phyloP scores from a whole-genome alignment of 2,888 invertebrate species.

The Magallana nippona region DNA sequence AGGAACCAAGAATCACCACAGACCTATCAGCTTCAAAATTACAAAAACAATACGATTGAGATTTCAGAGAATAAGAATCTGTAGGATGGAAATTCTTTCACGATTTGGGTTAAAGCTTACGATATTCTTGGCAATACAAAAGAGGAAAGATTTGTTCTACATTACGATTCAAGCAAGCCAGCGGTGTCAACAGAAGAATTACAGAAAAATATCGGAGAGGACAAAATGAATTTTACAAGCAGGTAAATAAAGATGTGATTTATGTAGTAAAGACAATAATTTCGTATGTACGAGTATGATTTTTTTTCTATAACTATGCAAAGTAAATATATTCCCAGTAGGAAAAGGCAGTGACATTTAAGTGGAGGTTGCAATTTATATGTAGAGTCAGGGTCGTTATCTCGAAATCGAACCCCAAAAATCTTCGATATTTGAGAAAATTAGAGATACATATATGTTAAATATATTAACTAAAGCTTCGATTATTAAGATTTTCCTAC shows the following conservation, averaged over 20 bases:
- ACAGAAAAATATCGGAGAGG: not conserved
- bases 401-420: no score
- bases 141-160: not conserved
- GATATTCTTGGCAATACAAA: slow-evolving; percentile 36
- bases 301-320: not conserved
- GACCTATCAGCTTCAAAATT: not conserved
- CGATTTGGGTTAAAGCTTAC: slow-evolving; percentile 37
- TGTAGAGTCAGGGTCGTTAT: no score
- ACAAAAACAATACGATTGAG: not conserved
- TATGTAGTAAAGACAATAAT: no score
- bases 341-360: no score
- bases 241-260: not conserved
- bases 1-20: not conserved
- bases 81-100: not conserved
- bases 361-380: no score
- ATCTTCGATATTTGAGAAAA: no score
- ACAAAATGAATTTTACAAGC: slow-evolving; percentile 5
- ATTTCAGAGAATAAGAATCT: not conserved
- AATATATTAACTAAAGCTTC: no score
- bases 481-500: no score
- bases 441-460: no score
- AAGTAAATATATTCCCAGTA: no score
- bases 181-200: not conserved
- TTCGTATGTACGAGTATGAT: no score
- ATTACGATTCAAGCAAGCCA: slow-evolving; percentile 33